These are phyloP conservation scores for Autographa gamma DNA, from an alignment of 2,888 invertebrate species.

Conservation along the genomic window DNA sequence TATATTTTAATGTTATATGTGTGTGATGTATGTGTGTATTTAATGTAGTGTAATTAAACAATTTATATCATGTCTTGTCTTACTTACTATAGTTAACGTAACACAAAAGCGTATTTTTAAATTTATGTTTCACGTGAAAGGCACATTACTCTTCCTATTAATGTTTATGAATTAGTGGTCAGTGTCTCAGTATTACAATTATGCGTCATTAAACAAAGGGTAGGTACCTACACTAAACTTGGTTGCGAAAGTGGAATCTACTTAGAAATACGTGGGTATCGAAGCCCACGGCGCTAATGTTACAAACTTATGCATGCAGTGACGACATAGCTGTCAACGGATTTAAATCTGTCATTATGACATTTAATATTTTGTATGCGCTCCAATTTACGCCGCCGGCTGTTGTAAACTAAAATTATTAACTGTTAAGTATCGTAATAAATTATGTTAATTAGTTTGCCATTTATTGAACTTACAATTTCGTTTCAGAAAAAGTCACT, in stretches of 20 bases:
- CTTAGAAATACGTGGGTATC: slow-evolving; percentile 1
- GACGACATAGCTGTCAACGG: not conserved
- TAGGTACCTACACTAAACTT: not conserved
- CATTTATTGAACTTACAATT: too few species aligned
- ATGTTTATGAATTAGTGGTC: not conserved
- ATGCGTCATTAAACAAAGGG: slow-evolving; percentile 3
- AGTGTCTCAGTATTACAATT: not conserved
- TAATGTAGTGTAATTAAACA: not conserved
- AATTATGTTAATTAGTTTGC: too few species aligned
- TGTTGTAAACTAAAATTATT: not conserved
- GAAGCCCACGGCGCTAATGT: slow-evolving; percentile 9
- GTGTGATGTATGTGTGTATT: too few species aligned
- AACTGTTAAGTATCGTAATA: too few species aligned
- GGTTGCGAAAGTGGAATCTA: not conserved
- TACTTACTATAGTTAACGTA: too few species aligned
- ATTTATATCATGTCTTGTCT: not conserved
- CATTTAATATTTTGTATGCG: not conserved
- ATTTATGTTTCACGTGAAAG: not conserved
- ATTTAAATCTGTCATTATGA: slow-evolving; percentile 7
- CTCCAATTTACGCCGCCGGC: not conserved
- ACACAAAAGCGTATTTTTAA: not conserved
- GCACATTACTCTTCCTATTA: not conserved
- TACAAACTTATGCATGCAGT: not conserved
- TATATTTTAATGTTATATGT: too few species aligned
- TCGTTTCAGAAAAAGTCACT: too few species aligned